Evolutionary conservation across 2,797 vertebrate genomes (phyloP).

Genomic region (Gambusia yucatana): DNA sequence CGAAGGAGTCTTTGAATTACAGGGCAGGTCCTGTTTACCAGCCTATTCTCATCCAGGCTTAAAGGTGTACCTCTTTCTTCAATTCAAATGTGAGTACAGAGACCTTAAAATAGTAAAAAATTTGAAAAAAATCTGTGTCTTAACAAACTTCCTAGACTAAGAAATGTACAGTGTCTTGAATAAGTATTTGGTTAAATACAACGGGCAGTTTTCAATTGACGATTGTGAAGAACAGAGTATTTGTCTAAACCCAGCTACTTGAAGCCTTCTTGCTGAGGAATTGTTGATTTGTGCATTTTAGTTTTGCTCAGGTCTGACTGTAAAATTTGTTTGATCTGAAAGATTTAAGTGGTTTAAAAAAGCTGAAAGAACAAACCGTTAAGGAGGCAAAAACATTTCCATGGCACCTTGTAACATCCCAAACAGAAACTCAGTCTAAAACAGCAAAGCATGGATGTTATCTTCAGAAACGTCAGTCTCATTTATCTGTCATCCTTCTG

Average conservation of each 20-base stretch:
- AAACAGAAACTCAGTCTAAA: constrained; percentile 31
- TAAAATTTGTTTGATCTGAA: neutral
- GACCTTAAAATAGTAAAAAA: constrained; percentile 30
- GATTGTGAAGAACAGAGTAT: neutral
- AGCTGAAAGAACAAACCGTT: neutral
- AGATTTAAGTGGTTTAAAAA: neutral
- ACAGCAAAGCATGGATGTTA: constrained; percentile 38
- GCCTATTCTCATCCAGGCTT: constrained; percentile 43
- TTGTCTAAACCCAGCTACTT: neutral
- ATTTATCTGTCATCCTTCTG: constrained; percentile 70
- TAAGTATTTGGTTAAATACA: neutral
- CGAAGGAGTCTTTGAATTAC: constrained; percentile 42
- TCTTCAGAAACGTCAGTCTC: constrained; percentile 64
- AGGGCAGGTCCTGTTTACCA: constrained; percentile 46
- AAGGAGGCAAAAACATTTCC: neutral
- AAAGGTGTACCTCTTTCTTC: constrained; percentile 36
- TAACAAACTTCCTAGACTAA: constrained; percentile 9
- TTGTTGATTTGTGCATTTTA: neutral
- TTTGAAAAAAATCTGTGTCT: constrained; percentile 3
- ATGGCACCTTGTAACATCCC: constrained; percentile 9
- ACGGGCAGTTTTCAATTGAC: neutral
- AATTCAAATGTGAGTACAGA: constrained; percentile 25
- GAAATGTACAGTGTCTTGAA: constrained; percentile 3
- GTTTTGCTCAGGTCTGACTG: neutral
- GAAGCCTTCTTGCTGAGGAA: neutral